Evolutionary conservation across 2,797 vertebrate genomes (phyloP).

Genomic region (Hyperoplus lanceolatus): DNA sequence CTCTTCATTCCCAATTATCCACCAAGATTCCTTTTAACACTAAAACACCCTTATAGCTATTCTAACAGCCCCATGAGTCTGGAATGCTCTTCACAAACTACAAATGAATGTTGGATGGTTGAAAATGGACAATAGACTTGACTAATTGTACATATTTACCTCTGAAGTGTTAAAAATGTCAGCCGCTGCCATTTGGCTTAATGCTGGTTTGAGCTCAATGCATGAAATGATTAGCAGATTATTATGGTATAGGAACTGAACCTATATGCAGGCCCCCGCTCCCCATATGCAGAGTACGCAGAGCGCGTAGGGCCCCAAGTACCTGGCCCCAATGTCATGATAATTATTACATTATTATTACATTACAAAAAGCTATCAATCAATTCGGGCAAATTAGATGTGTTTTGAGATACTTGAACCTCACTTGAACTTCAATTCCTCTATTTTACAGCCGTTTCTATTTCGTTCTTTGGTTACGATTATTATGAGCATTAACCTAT

Average conservation of each 20-base stretch:
- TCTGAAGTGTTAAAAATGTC: background rate
- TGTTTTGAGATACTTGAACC: background rate
- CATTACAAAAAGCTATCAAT: too few relatives aligned
- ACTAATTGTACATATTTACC: background rate
- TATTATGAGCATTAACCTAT: background rate
- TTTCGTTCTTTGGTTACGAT: background rate
- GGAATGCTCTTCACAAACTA: background rate
- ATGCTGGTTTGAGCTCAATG: background rate
- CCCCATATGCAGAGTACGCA: too few relatives aligned
- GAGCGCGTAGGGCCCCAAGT: too few relatives aligned
- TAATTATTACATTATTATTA: too few relatives aligned
- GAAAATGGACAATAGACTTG: background rate
- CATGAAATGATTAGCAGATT: too few relatives aligned
- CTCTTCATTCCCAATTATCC: background rate
- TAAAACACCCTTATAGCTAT: background rate
- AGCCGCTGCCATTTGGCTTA: background rate
- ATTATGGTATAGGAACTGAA: too few relatives aligned
- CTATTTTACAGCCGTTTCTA: background rate
- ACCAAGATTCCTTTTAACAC: slow-evolving; percentile 1
- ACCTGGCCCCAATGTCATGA: too few relatives aligned
- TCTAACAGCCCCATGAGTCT: background rate
- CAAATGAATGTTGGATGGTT: background rate
- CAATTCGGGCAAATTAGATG: too few relatives aligned
- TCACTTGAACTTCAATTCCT: background rate
- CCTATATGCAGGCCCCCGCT: too few relatives aligned